Conservation (phyloP, 1,140 invertebrate species). For the Scaptomyza pallida region DNA sequence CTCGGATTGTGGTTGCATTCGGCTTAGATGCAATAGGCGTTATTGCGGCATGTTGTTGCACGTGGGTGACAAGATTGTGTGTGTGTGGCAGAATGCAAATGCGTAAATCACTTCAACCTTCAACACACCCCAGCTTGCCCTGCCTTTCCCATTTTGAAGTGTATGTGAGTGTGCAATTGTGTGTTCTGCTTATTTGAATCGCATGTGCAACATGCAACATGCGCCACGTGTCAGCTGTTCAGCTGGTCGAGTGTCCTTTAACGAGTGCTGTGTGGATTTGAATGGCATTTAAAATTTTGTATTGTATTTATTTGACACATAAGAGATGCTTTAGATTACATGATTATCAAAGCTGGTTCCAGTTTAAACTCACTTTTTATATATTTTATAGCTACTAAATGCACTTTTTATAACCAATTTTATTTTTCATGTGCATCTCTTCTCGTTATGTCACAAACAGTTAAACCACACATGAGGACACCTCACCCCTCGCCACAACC, state of each 20-base stretch:
- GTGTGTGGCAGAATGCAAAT: constrained; percentile 44
- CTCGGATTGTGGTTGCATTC: constrained; percentile 27
- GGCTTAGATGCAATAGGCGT: constrained; percentile 34
- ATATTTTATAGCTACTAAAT: too few relatives aligned
- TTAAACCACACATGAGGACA: constrained; percentile 62
- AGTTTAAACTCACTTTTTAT: neutral
- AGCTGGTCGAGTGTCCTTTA: neutral
- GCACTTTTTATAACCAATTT: too few relatives aligned
- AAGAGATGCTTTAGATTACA: neutral
- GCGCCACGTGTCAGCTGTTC: neutral
- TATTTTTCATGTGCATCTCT: constrained; percentile 16
- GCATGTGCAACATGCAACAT: constrained; percentile 31
- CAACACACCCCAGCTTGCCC: neutral
- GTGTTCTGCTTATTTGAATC: constrained; percentile 22
- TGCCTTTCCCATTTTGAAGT: neutral
- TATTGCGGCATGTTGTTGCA: constrained; percentile 21
- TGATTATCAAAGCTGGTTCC: neutral
- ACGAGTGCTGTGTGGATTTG: neutral
- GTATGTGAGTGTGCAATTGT: constrained; percentile 9
- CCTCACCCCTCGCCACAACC: constrained; percentile 22
- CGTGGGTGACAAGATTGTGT: constrained; percentile 56
- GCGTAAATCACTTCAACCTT: constrained; percentile 46
- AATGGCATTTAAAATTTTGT: neutral
- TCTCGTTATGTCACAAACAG: constrained; percentile 47
- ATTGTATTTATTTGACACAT: neutral